phyloP scores from a whole-genome alignment of 2,888 invertebrate species.

The Diadromus collaris region DNA sequence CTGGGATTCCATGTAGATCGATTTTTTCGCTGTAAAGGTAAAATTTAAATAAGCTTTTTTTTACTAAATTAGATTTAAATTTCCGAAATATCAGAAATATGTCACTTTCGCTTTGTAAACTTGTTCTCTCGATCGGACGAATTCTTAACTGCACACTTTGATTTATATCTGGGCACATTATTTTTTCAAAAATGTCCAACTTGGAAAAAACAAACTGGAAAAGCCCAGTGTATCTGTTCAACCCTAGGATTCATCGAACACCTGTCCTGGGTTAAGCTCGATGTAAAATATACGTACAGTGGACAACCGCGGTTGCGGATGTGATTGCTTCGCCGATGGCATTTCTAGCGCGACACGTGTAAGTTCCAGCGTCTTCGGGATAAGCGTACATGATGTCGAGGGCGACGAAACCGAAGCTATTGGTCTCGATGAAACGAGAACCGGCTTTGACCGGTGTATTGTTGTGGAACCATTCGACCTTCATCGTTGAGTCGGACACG shows the following conservation, averaged over 20 bases:
- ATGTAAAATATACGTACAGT: conserved; percentile 82
- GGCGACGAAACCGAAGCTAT: conserved; percentile 98
- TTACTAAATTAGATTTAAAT: neutral
- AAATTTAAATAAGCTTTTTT: neutral
- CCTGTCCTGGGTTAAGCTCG: neutral
- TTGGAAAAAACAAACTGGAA: too few species aligned
- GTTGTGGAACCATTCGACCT: conserved; percentile 98
- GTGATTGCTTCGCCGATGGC: conserved; percentile 96
- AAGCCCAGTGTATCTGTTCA: too few species aligned
- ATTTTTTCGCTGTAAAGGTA: conserved; percentile 83
- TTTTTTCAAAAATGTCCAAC: too few species aligned
- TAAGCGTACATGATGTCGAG: conserved; percentile 97
- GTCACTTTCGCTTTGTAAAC: too few species aligned
- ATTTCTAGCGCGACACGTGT: conserved; percentile 96
- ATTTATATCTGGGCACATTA: too few species aligned
- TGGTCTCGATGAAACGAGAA: conserved; percentile 96
- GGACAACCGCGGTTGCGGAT: conserved; percentile 92
- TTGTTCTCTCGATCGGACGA: too few species aligned
- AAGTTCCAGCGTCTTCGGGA: conserved; percentile 98
- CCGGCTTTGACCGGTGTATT: conserved; percentile 95
- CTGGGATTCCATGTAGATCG: conserved; percentile 93
- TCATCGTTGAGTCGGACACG: conserved; percentile 95
- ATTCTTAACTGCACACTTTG: too few species aligned
- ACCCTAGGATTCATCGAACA: neutral
- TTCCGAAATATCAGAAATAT: too few species aligned